These are phyloP conservation scores for Oncorhynchus masou DNA, from an alignment of 2,113 vertebrate genomes.

Conservation along the genomic window DNA sequence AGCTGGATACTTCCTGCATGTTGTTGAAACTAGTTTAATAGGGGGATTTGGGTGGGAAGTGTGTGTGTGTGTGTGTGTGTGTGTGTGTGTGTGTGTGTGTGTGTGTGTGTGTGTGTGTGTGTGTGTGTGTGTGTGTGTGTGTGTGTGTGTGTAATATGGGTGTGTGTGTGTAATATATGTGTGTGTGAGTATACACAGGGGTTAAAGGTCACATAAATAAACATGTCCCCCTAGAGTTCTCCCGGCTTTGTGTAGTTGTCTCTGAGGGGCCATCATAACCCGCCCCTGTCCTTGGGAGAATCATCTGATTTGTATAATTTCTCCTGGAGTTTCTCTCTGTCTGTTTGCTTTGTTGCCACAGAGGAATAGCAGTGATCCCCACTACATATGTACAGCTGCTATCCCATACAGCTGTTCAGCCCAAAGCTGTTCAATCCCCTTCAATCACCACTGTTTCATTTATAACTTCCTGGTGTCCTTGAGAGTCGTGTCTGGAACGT, in stretches of 20 bases:
- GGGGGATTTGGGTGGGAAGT: not conserved
- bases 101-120: not conserved
- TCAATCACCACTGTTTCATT: constrained; percentile 52
- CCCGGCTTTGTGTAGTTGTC: constrained; percentile 32
- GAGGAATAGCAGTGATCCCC: constrained; percentile 40
- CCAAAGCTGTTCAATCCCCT: constrained; percentile 20
- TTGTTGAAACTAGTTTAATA: constrained; percentile 7
- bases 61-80: not conserved
- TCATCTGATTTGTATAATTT: constrained; percentile 36
- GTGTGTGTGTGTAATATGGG: not conserved
- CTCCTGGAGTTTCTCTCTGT: constrained; percentile 23
- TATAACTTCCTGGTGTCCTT: constrained; percentile 58
- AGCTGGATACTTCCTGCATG: not conserved
- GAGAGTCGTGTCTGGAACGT: constrained; percentile 20
- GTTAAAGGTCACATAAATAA: constrained; percentile 44
- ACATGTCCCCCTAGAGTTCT: constrained; percentile 19
- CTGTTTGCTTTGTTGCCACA: constrained; percentile 34
- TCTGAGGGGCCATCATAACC: constrained; percentile 15
- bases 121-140: not conserved
- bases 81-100: not conserved
- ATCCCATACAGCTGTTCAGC: constrained; percentile 53
- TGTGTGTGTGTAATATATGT: no score
- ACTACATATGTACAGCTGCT: constrained; percentile 22
- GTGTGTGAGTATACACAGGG: not conserved
- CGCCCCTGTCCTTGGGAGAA: constrained; percentile 40